Base-by-base conservation (phyloP, 2,888 invertebrate genomes). In the Pomacea canaliculata region DNA sequence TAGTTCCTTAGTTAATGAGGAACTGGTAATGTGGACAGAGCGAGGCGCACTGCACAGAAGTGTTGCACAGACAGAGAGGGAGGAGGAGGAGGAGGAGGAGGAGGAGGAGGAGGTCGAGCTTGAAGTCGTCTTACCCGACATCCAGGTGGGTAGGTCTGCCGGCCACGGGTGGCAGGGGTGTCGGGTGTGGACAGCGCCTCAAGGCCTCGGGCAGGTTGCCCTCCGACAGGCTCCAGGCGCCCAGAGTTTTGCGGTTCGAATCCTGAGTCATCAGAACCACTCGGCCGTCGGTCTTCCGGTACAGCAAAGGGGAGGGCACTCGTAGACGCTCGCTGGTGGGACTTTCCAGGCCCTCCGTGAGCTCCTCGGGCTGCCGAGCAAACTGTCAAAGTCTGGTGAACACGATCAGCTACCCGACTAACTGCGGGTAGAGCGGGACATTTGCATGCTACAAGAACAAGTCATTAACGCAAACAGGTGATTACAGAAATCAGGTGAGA, bases 201-300 rank as follows among this genome's bases (percentile, higher is more conserved):
- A 74, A n/a, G n/a, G 69, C 74, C 8, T 69, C 74, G 0, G 69
- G 74, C 7, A 74, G 27, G 51, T 74, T 69, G 62, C 74, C 74
- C 19, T 74, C 74, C 10, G 74, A 74, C 9, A 68, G 60, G 69
- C 74, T 74, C 74, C 74, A 74, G 60, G 67, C 56, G 16, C 69
- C 62, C 68, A 69, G 60, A 12, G 37, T 51, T 8, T 68, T 59
- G 5, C 51, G 68, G 74, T 69, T 69, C 10, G 74, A 74, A n/a
- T 74, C 74, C 49, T 62, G 68, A 9, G 74, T 74, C 46, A 74
- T 27, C 18, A 74, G 74, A 23, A 74, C 69, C n/a, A 69, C 62
- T 1, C 74, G 68, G 48, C 74, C 74, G 16, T 74, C 74, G 0
- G 74, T 19, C 69, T 69, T 68, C 13, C 74, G 59, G 23, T 74